Percentiles rank a stretch among this genome's conserved stretches.
Conservation (phyloP, 1,140 invertebrate species). For the Dendroctonus ponderosae region DNA sequence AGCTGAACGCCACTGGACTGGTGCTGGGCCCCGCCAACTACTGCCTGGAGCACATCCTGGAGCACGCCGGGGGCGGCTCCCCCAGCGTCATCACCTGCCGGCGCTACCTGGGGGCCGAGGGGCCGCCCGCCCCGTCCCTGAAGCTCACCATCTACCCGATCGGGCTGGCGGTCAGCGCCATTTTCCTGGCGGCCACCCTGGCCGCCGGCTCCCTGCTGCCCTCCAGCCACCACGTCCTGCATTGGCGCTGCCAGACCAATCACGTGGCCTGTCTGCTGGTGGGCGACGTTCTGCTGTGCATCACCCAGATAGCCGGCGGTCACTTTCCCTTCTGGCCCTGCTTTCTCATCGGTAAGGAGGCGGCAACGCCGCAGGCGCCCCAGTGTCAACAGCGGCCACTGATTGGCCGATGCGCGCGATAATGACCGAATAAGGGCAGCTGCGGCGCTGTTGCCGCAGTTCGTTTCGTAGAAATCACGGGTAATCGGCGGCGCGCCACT, state of each 20-base stretch:
- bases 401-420: too few relatives aligned
- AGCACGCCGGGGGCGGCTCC: conserved; percentile 47
- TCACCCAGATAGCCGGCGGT: conserved; percentile 65
- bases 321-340: conserved; percentile 9
- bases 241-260: conserved; percentile 82
- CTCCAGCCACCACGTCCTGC: conserved; percentile 76
- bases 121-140: conserved; percentile 41
- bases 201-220: conserved; percentile 72
- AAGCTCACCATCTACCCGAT: conserved; percentile 69
- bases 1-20: conserved; percentile 44
- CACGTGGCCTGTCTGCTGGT: conserved; percentile 77
- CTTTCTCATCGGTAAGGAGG: conserved; percentile 19
- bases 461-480: too few relatives aligned
- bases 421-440: too few relatives aligned
- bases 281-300: conserved; percentile 72
- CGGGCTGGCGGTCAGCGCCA: conserved; percentile 71
- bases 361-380: too few relatives aligned
- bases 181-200: conserved; percentile 75
- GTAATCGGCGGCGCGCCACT: too few relatives aligned
- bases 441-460: too few relatives aligned
- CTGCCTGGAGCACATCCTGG: conserved; percentile 62
- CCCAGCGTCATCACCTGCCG: conserved; percentile 39
- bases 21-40: conserved; percentile 55
- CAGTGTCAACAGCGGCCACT: too few relatives aligned
- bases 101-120: conserved; percentile 36